A percentile compares a stretch with the other conserved stretches of the same genome.
phyloP scores from a whole-genome alignment of 2,888 invertebrate genomes.

The Drosophila robusta region DNA sequence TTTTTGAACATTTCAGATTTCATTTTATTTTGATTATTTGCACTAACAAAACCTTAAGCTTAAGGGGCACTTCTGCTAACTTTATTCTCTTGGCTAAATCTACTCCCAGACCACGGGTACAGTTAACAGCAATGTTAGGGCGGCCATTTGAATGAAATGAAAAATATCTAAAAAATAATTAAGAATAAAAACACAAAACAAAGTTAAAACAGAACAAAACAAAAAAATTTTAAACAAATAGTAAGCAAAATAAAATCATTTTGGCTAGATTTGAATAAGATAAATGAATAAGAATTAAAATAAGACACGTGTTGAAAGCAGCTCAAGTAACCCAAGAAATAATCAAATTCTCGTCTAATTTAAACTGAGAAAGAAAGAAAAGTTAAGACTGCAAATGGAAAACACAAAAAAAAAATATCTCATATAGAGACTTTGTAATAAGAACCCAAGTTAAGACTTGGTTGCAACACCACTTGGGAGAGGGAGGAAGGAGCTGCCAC shows the following conservation, averaged over 20 bases:
- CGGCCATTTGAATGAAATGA: background rate
- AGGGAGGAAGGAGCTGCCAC: background rate
- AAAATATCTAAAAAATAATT: background rate
- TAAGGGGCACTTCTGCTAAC: background rate
- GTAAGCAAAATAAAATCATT: too few species aligned
- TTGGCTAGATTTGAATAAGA: too few species aligned
- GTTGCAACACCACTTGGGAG: background rate
- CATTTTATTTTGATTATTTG: background rate
- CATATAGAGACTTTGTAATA: conserved; percentile 1
- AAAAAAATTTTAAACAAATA: background rate
- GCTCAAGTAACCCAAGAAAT: background rate
- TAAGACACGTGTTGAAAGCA: background rate
- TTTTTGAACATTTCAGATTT: background rate
- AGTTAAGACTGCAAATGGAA: conserved; percentile 2
- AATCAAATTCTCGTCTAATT: background rate
- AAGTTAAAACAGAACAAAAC: background rate
- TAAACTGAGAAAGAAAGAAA: background rate
- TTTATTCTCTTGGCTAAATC: background rate
- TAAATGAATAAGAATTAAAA: too few species aligned
- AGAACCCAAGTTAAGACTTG: conserved; percentile 1
- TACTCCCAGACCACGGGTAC: too few species aligned
- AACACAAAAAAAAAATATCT: background rate
- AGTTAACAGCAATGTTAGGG: background rate
- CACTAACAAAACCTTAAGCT: background rate
- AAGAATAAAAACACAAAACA: background rate